Evolutionary conservation across 2,888 invertebrate genomes (phyloP), one percentile per base, ranked within the genome.

Genomic region (Frankliniella intonsa): DNA sequence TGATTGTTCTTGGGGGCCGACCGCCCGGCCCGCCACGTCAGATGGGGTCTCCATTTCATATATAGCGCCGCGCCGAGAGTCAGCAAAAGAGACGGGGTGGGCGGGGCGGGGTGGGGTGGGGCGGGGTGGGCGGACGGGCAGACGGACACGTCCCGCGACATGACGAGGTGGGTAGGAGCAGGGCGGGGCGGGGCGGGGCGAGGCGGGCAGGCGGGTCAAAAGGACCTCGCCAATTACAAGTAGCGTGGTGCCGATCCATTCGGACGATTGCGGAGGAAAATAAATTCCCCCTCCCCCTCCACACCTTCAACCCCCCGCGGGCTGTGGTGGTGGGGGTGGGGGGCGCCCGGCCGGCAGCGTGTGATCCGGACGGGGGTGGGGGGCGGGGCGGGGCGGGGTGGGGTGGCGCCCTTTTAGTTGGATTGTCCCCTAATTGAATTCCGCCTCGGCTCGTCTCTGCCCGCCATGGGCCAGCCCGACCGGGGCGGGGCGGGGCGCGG

Each of bases 351-450:
- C 38, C 38, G 38, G 38, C 38, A 38, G 38, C 38, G 38, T 38
- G 38, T 38, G 38, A 38, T 38, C 38, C 38, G 38, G 62, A 17
- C 12, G 62, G 62, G 62, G 62, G 17, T 5, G 62, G 62, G 17
- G 55, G 55, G 55, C 1, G 62, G 14, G 62, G 14, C 17, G 62
- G 14, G 62, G 62, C 17, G 55, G 55, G 12, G 55, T 17, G 55
- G 55, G 55, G 9, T 12, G 55, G 55, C 14, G 62, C 62, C 19
- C 62, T 76, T 76, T 76, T 76, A 76, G 69, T 76, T 76, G 69
- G 69, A 76, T 76, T 76, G 69, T 76, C 25, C 69, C 69, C 69
- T 76, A 76, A 76, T 76, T 76, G 69, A 76, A 76, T 76, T 76
- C 69, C 69, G 69, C 69, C 69, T 9, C 12, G 22, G 25, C 55